Conservation (phyloP, 2,797 vertebrate species). For the Molossus molossus region DNA sequence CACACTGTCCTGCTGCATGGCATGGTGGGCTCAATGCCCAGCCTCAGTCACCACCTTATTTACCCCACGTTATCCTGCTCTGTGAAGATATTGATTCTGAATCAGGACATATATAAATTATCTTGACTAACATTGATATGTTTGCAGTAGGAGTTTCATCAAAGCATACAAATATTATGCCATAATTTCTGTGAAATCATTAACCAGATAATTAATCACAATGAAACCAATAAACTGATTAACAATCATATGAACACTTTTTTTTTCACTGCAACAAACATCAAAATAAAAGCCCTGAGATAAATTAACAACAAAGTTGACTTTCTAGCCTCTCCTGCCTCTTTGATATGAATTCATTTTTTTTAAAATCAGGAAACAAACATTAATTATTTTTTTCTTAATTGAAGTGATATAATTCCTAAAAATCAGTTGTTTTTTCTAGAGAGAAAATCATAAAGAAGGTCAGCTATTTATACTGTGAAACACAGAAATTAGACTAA, state of each 20-base stretch:
- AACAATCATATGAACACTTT: background rate
- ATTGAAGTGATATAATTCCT: conserved; percentile 58
- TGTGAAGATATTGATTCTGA: background rate
- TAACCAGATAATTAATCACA: background rate
- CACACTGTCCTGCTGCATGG: background rate
- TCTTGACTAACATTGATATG: background rate
- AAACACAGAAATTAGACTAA: conserved; percentile 54
- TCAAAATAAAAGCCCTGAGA: background rate
- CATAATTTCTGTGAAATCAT: conserved; percentile 31
- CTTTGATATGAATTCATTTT: background rate
- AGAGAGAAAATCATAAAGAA: conserved; percentile 27
- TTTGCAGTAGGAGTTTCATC: background rate
- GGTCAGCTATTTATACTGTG: conserved; percentile 50
- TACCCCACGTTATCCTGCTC: background rate
- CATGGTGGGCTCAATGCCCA: background rate
- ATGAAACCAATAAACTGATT: background rate
- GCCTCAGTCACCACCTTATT: background rate
- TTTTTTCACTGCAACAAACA: conserved; percentile 20
- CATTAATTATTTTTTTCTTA: conserved; percentile 48
- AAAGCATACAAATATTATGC: background rate
- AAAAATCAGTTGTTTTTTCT: conserved; percentile 33
- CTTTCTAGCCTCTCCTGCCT: background rate
- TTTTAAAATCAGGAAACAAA: conserved; percentile 39
- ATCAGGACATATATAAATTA: background rate
- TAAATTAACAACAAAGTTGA: conserved; percentile 26